Evolutionary conservation across 2,888 invertebrate species (phyloP).

Genomic region (Stictocephala bisonia): DNA sequence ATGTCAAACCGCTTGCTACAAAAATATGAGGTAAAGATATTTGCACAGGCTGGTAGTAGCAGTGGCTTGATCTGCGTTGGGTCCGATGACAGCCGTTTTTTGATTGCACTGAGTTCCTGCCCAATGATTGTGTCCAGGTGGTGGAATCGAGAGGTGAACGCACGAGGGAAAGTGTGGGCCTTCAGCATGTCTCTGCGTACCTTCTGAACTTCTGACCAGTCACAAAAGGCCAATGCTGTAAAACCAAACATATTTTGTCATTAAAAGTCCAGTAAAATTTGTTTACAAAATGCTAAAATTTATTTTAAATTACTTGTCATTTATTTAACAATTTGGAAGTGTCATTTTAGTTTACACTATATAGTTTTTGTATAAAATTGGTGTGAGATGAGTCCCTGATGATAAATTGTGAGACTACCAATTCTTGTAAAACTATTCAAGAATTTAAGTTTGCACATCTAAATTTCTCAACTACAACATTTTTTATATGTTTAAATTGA

Average conservation of each 20-base stretch:
- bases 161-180: slow-evolving; percentile 70
- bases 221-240: slow-evolving; percentile 75
- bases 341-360: too few relatives aligned
- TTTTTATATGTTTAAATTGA: too few relatives aligned
- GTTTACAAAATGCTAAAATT: not conserved
- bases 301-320: too few relatives aligned
- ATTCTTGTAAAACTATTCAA: too few relatives aligned
- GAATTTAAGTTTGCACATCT: too few relatives aligned
- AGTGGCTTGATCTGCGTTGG: slow-evolving; percentile 65
- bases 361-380: too few relatives aligned
- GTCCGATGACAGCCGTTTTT: slow-evolving; percentile 60
- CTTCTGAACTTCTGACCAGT: slow-evolving; percentile 75
- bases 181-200: slow-evolving; percentile 70
- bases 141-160: slow-evolving; percentile 68
- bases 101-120: slow-evolving; percentile 64
- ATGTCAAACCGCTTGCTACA: slow-evolving; percentile 68
- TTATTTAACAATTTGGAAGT: too few relatives aligned
- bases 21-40: slow-evolving; percentile 73
- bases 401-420: too few relatives aligned
- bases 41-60: slow-evolving; percentile 69
- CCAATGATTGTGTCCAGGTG: slow-evolving; percentile 67
- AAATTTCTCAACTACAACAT: too few relatives aligned
- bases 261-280: not conserved
- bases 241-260: slow-evolving; percentile 51
- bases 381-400: too few relatives aligned